Base-by-base conservation (phyloP, 1,140 invertebrate genomes). In the Trinorchestia longiramus region DNA sequence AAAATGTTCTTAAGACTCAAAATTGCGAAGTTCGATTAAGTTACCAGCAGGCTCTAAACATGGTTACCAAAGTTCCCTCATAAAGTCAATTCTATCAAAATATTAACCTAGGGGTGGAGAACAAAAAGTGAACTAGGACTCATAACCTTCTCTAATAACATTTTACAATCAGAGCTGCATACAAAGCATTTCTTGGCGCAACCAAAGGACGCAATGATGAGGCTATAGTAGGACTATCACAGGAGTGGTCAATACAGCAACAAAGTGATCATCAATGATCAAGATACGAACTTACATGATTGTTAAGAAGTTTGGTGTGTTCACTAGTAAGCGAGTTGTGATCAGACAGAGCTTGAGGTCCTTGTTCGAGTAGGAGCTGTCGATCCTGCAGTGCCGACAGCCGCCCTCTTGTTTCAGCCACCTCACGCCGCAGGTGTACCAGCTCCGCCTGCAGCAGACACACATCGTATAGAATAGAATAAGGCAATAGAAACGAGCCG, bases 341-440 rank as follows among this genome's bases (percentile, higher is more conserved):
- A 42, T 41, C 28, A 42, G 88, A 43, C 36, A 41, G 41, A 3
- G 41, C 11, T 42, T 90, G 88, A 17, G 23, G 88, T 15, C 6
- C 43, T 8, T 8, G 47, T 42, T 41, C 43, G 1, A 15, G 11
- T 42, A 43, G n/a, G 8, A 15, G 8, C 23, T 41, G 90, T 43
- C 43, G n/a, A 43, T 94, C 3, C 92, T 94, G 41, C 92, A 94
- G 36, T 0, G 43, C 19, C 36, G 43, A 3, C 41, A 94, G 92
- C 92, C 41, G 43, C 41, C 43, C 92, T 47, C 47, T 44, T 28
- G 6, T 40, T 44, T 94, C 92, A 6, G 43, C 43, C 19, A 43
- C 92, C 43, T 94, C 92, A 19, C 44, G 43, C 19, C 92, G 92
- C 19, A 94, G 92, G 44, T 94, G 92, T 45, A 94, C 92, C 11